Base-by-base conservation (phyloP, 1,140 invertebrate species). In the Scaptodrosophila lebanonensis region DNA sequence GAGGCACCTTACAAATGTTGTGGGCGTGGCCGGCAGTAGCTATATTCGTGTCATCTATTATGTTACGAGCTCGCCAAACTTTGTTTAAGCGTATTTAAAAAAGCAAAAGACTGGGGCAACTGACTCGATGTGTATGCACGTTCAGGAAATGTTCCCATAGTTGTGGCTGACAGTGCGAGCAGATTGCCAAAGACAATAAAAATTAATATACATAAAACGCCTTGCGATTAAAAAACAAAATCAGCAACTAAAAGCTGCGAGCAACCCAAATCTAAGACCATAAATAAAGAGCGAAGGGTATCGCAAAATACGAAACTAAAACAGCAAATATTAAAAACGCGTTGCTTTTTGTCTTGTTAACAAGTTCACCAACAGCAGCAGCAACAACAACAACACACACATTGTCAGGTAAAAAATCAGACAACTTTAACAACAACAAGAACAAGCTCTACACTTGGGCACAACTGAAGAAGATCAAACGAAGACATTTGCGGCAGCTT, bases 41-140 rank as follows among this genome's bases (percentile, higher is more conserved):
- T 67, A 82, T 79, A n/a, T n/a, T n/a, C n/a, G n/a, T n/a, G n/a
- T n/a, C n/a, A n/a, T n/a, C n/a, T n/a, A n/a, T n/a, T n/a, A n/a
- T n/a, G n/a, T n/a, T n/a, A n/a, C n/a, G n/a, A n/a, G n/a, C n/a
- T n/a, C n/a, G n/a, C n/a, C n/a, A n/a, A n/a, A n/a, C n/a, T n/a
- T n/a, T n/a, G n/a, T n/a, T n/a, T n/a, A n/a, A n/a, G n/a, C n/a
- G n/a, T n/a, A n/a, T n/a, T n/a, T n/a, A n/a, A 69, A 48, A 75
- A 85, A 83, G 73, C 83, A 79, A 85, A 85, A 66, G 68, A 77
- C 76, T 85, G 75, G 68, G 77, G 71, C 65, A 73, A 60, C 76
- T 25, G 85, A 84, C 72, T 73, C 36, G 66, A 38, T 33, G 9
- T 20, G 32, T 35, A 32, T 48, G 32, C 16, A 11, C 13, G 17